Base-by-base conservation (phyloP, 2,888 invertebrate species). In the Halictus ligatus region DNA sequence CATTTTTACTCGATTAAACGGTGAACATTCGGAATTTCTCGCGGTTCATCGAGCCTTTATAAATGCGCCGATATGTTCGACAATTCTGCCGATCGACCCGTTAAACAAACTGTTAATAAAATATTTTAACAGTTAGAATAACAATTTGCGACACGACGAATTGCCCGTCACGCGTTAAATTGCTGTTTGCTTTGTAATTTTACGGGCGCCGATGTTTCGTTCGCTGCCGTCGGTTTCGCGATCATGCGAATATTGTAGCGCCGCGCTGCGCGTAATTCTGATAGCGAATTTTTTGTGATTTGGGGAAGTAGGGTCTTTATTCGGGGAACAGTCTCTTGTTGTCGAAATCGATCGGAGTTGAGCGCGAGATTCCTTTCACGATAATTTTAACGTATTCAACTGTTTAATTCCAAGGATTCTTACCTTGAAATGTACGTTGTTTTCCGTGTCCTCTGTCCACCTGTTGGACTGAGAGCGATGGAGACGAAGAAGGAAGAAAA, bases 1-100 rank as follows among this genome's bases (percentile, higher is more conserved):
- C 67, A 43, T 73, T 76, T 76, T 40, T 69, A 15, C 35, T 15
- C 29, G 54, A 43, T 80, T 76, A 54, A 80, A 80, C 60, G 48
- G 71, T 50, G 48, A 43, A 40, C 48, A 58, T 35, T 40, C 15
- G 10, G n/a, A 40, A 54, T 58, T 76, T 40, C 74, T 12, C 43
- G 21, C 13, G 18, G 29, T 72, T 75, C 48, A 80, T 50, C 72
- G 18, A 46, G 21, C 69, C 40, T 69, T 40, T 43, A 40, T 71
- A 43, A 40, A 71, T 13, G 71, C 71, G 13, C 13, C 71, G 43
- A n/a, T 69, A 69, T 18, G 69, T n/a, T n/a, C 43, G 43, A 12
- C 29, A 29, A 71, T 71, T 43, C n/a, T 43, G 71, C 12, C 69
- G 71, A n/a, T 46, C 43, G 43, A 69, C 40, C 69, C 69, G 40